Percentiles rank a stretch among this genome's conserved stretches.
phyloP scores from a whole-genome alignment of 2,888 invertebrate species.

The Nymphalis polychloros region DNA sequence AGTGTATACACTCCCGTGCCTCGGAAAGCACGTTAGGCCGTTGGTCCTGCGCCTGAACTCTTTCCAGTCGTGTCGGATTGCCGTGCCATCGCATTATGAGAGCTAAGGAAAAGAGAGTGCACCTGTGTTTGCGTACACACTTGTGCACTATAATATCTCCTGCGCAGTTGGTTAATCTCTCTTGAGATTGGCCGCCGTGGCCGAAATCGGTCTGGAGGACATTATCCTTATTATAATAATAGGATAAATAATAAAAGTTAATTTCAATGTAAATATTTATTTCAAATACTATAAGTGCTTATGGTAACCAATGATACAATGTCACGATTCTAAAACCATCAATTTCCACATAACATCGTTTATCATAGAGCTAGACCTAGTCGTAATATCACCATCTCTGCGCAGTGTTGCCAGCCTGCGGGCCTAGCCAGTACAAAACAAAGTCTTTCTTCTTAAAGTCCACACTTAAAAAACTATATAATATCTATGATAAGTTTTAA shows the following conservation, averaged over 20 bases:
- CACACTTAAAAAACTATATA: slow-evolving; percentile 66
- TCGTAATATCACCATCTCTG: slow-evolving; percentile 70
- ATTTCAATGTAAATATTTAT: slow-evolving; percentile 79
- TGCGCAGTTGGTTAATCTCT: too few species aligned
- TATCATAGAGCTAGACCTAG: slow-evolving; percentile 66
- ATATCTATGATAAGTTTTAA: slow-evolving; percentile 37
- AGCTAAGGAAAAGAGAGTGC: too few species aligned
- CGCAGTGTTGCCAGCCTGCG: slow-evolving; percentile 61
- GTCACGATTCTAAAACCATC: slow-evolving; percentile 59
- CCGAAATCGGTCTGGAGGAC: too few species aligned
- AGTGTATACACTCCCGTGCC: too few species aligned
- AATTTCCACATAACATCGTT: slow-evolving; percentile 63
- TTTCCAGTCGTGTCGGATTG: too few species aligned
- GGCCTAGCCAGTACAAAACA: slow-evolving; percentile 45
- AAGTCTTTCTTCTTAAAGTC: slow-evolving; percentile 57
- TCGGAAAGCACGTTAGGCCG: too few species aligned
- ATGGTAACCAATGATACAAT: slow-evolving; percentile 82
- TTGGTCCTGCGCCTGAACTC: too few species aligned
- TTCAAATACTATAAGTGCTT: slow-evolving; percentile 80
- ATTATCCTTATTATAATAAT: not conserved
- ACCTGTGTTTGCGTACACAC: too few species aligned
- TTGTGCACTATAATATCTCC: too few species aligned
- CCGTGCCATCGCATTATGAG: too few species aligned
- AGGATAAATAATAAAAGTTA: slow-evolving; percentile 41
- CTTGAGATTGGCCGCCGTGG: too few species aligned